phyloP scores from a whole-genome alignment of 1,140 invertebrate species.

The Heliothis subflexa region DNA sequence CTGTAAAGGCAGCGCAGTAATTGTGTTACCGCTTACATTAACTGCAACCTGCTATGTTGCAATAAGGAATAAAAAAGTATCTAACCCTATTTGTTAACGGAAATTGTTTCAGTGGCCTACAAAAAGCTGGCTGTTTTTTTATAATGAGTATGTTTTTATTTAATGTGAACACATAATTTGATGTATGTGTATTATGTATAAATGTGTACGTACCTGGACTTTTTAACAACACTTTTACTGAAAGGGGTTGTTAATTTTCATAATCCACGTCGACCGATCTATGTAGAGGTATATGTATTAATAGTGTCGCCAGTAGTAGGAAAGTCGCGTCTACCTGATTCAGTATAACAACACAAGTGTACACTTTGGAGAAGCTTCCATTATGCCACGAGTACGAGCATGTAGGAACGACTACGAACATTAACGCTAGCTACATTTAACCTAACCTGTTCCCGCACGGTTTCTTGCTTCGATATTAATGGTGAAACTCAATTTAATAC shows the following conservation, averaged over 20 bases:
- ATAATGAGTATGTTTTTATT: no score
- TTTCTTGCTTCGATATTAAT: slow-evolving; percentile 27
- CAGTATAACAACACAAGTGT: not conserved
- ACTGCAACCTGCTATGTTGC: not conserved
- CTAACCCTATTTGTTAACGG: not conserved
- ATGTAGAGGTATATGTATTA: not conserved
- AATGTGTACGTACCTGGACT: no score
- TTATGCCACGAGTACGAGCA: not conserved
- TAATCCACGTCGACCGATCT: no score
- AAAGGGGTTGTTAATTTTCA: no score
- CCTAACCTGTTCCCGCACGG: not conserved
- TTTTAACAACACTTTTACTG: not conserved
- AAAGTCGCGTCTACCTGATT: no score
- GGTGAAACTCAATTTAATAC: slow-evolving; percentile 32
- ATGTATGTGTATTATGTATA: no score
- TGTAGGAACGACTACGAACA: not conserved
- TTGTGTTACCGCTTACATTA: not conserved
- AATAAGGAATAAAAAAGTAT: not conserved
- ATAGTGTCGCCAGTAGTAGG: not conserved
- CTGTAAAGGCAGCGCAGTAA: not conserved
- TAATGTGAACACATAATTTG: not conserved
- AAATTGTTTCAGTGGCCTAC: not conserved
- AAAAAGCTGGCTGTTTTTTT: not conserved
- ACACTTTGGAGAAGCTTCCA: not conserved
- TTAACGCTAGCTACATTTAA: slow-evolving; percentile 24